Conservation (phyloP, 2,888 invertebrate genomes). For the Clistopyga incitator region DNA sequence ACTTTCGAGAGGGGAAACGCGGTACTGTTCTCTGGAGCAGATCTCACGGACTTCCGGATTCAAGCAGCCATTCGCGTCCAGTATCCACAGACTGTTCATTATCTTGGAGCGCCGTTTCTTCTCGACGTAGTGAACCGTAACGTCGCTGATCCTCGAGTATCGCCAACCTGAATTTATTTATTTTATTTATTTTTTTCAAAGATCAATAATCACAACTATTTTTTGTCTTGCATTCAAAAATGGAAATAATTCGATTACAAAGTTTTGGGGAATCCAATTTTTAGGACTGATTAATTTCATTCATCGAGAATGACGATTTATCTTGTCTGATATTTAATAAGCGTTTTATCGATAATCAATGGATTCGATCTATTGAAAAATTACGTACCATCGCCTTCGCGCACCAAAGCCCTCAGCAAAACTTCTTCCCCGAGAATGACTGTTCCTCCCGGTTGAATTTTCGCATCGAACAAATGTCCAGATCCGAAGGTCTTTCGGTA, state of each 20-base stretch:
- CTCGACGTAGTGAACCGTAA: conserved; percentile 81
- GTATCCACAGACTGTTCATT: conserved; percentile 77
- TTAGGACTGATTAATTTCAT: too few relatives aligned
- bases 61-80: conserved; percentile 76
- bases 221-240: background rate
- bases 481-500: conserved; percentile 84
- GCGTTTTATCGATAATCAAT: too few relatives aligned
- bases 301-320: too few relatives aligned
- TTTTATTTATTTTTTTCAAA: background rate
- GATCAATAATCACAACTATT: background rate
- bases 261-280: too few relatives aligned
- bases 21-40: conserved; percentile 78
- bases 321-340: too few relatives aligned
- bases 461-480: conserved; percentile 84
- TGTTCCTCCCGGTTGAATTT: conserved; percentile 85
- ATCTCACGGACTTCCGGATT: conserved; percentile 76
- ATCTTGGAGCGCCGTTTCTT: conserved; percentile 71
- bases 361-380: conserved; percentile 19
- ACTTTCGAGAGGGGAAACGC: conserved; percentile 74
- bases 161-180: conserved; percentile 85
- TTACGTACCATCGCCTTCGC: conserved; percentile 86
- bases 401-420: conserved; percentile 85
- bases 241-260: too few relatives aligned
- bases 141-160: conserved; percentile 86
- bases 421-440: conserved; percentile 87